Percentiles rank a stretch among this genome's conserved stretches.
phyloP scores from a whole-genome alignment of 37 sponge, comb jelly and placozoan genomes.

The Haliclona indistincta region DNA sequence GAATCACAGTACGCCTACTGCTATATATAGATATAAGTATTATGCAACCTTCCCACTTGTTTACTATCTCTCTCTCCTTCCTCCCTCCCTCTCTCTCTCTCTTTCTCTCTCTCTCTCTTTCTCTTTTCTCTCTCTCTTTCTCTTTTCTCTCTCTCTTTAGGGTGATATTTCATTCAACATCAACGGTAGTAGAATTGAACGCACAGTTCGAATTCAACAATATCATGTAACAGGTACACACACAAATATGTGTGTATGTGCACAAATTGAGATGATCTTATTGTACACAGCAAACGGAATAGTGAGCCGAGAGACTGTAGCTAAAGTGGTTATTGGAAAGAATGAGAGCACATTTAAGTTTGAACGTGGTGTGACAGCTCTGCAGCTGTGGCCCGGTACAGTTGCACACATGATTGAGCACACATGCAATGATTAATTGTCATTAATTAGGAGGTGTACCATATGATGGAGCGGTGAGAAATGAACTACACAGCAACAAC shows the following conservation, averaged over 20 bases:
- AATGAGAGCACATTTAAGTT: background rate
- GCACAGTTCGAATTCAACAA: background rate
- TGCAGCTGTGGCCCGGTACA: background rate
- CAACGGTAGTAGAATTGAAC: constrained; percentile 1
- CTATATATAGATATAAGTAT: background rate
- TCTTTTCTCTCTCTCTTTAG: background rate
- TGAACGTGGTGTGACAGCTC: background rate
- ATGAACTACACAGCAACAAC: background rate
- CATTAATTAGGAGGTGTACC: background rate
- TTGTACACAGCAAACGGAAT: background rate
- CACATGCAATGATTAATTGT: background rate
- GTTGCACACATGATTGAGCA: background rate
- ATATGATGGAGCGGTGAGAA: constrained; percentile 4
- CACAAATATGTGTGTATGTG: background rate
- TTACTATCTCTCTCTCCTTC: background rate
- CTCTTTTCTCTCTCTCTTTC: constrained; percentile 2
- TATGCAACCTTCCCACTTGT: background rate
- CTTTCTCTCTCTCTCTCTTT: constrained; percentile 2
- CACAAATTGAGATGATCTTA: background rate
- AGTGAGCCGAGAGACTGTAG: constrained; percentile 1
- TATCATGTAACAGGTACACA: background rate
- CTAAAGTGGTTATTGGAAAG: background rate
- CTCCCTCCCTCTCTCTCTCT: constrained; percentile 2
- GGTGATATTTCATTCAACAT: constrained; percentile 1
- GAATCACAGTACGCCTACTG: background rate